phyloP scores from a whole-genome alignment of 2,797 vertebrate genomes.

The Hybognathus amarus region DNA sequence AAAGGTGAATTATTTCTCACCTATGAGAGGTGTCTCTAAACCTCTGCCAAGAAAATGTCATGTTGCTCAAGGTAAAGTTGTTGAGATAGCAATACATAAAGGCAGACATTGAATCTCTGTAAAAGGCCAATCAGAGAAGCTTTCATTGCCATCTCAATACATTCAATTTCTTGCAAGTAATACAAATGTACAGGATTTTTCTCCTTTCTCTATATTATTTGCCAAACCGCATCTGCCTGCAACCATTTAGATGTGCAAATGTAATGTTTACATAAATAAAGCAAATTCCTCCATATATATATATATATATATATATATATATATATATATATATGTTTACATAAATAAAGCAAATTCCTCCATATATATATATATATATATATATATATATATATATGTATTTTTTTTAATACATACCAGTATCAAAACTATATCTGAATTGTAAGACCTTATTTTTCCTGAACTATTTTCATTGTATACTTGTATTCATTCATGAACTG shows the following conservation, averaged over 20 bases:
- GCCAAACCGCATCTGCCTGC: not conserved
- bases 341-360: not conserved
- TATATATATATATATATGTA: too few species aligned
- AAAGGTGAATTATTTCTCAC: slow-evolving; percentile 30
- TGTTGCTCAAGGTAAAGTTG: slow-evolving; percentile 13
- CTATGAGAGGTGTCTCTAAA: slow-evolving; percentile 5
- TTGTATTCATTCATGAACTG: not conserved
- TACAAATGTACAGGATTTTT: not conserved
- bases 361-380: not conserved
- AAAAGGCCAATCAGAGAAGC: slow-evolving; percentile 8
- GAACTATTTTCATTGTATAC: too few species aligned
- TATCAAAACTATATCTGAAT: not conserved
- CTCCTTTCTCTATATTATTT: not conserved
- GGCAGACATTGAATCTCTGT: not conserved
- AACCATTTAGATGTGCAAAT: not conserved
- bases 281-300: not conserved
- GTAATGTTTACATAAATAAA: not conserved
- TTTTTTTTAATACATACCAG: not conserved
- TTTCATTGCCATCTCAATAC: slow-evolving; percentile 4
- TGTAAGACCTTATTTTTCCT: too few species aligned
- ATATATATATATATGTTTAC: not conserved
- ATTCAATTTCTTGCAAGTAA: not conserved
- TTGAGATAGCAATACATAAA: slow-evolving; percentile 9
- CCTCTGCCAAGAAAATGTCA: slow-evolving; percentile 18
- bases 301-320: not conserved